phyloP scores from a whole-genome alignment of 2,113 vertebrate species.

The Rhinoderma darwinii region DNA sequence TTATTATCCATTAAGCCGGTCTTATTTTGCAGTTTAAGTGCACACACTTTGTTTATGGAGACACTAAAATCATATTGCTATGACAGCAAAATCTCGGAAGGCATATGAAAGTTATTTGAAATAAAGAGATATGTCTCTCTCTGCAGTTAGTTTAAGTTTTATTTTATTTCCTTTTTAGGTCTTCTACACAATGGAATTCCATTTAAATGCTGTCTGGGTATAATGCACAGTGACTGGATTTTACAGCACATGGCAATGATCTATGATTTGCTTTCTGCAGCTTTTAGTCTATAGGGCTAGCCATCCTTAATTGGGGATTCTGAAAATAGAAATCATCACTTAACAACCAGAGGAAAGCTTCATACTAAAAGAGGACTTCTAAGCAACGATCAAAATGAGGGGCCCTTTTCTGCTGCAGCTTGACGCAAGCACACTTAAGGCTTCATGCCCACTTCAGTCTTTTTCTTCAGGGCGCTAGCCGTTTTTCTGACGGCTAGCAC shows the following conservation, averaged over 20 bases:
- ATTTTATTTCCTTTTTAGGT: conserved; percentile 30
- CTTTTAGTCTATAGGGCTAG: background rate
- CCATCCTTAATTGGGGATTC: too few relatives aligned
- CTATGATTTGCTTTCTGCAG: background rate
- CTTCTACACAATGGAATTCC: conserved; percentile 15
- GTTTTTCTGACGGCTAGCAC: too few relatives aligned
- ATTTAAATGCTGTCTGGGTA: background rate
- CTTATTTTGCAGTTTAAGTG: conserved; percentile 37
- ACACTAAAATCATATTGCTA: conserved; percentile 33
- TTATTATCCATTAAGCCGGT: conserved; percentile 27
- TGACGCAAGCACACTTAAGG: too few relatives aligned
- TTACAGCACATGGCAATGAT: background rate
- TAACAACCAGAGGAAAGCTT: too few relatives aligned
- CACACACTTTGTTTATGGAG: conserved; percentile 39
- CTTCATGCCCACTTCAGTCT: too few relatives aligned
- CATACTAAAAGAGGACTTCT: too few relatives aligned
- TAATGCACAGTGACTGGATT: background rate
- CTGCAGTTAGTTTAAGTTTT: background rate
- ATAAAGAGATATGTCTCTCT: conserved; percentile 23
- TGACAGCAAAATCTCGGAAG: conserved; percentile 37
- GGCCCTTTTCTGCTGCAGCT: too few relatives aligned
- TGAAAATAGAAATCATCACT: too few relatives aligned
- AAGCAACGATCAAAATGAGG: too few relatives aligned
- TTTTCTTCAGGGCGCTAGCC: too few relatives aligned
- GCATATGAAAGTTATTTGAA: conserved; percentile 28